Conservation (phyloP, 2,113 vertebrate genomes). For the Stigmatopora nigra region DNA sequence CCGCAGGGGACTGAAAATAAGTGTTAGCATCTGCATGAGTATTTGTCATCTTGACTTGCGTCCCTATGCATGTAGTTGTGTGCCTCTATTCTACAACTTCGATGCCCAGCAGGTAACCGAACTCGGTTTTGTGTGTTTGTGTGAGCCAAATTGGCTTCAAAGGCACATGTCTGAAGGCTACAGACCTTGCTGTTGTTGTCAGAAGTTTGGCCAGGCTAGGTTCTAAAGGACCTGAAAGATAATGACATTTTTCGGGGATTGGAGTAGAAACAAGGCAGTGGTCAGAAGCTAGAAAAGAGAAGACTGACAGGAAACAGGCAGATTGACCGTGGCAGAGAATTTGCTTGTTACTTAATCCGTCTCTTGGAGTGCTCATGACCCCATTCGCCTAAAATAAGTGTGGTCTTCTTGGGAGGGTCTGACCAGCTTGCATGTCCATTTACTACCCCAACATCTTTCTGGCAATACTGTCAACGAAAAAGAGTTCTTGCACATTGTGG, state of each 20-base stretch:
- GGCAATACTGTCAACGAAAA: conserved; percentile 35
- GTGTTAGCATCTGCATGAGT: conserved; percentile 23
- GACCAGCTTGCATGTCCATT: conserved; percentile 28
- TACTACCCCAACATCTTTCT: conserved; percentile 33
- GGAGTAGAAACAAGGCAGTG: background rate
- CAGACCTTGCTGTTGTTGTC: conserved; percentile 33
- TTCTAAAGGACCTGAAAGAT: conserved; percentile 28
- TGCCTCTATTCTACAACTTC: conserved; percentile 44
- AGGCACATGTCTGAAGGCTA: conserved; percentile 49
- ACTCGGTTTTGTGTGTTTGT: conserved; percentile 44
- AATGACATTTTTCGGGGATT: conserved; percentile 21
- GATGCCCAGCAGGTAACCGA: conserved; percentile 54
- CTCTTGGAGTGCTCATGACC: background rate
- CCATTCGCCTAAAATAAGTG: conserved; percentile 32
- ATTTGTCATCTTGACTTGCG: conserved; percentile 24
- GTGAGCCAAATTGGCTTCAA: conserved; percentile 45
- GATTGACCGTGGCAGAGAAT: background rate
- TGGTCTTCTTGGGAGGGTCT: conserved; percentile 31
- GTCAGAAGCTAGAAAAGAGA: conserved; percentile 11
- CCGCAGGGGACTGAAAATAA: conserved; percentile 34
- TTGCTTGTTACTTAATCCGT: background rate
- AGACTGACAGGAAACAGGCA: background rate
- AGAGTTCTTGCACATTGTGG: conserved; percentile 31
- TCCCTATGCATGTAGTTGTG: conserved; percentile 34
- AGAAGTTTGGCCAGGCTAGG: conserved; percentile 46